phyloP scores from a whole-genome alignment of 2,888 invertebrate genomes.

The Cerceris ruficornis region DNA sequence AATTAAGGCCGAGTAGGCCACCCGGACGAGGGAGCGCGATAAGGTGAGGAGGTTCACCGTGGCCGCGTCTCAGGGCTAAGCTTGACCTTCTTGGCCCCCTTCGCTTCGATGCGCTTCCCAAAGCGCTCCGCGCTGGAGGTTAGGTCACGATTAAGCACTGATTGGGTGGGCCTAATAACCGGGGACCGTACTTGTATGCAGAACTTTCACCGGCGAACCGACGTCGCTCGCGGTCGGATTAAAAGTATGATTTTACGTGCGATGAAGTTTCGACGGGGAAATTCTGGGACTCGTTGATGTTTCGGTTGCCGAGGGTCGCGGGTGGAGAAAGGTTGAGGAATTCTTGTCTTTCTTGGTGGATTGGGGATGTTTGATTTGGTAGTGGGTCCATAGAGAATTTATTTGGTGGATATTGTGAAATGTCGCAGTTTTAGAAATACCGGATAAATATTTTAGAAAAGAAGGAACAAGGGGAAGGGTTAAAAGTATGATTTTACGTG shows the following conservation, averaged over 20 bases:
- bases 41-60: conserved; percentile 74
- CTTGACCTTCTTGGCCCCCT: conserved; percentile 74
- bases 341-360: too few species aligned
- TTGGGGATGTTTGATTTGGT: too few species aligned
- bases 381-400: too few species aligned
- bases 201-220: conserved; percentile 65
- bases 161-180: conserved; percentile 78
- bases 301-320: too few species aligned
- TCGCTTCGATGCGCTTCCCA: conserved; percentile 66
- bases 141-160: conserved; percentile 78
- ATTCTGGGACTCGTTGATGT: neutral
- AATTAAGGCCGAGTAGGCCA: conserved; percentile 82
- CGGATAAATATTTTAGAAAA: too few species aligned
- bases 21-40: conserved; percentile 80
- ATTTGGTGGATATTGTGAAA: too few species aligned
- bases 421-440: too few species aligned
- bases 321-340: too few species aligned
- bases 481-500: conserved; percentile 52
- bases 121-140: conserved; percentile 69
- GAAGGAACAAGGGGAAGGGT: neutral
- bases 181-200: conserved; percentile 68
- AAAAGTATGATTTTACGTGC: conserved; percentile 53
- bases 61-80: conserved; percentile 75
- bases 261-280: conserved; percentile 20
- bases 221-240: conserved; percentile 47